Conservation (phyloP, 2,113 vertebrate species). For the Equus przewalskii region DNA sequence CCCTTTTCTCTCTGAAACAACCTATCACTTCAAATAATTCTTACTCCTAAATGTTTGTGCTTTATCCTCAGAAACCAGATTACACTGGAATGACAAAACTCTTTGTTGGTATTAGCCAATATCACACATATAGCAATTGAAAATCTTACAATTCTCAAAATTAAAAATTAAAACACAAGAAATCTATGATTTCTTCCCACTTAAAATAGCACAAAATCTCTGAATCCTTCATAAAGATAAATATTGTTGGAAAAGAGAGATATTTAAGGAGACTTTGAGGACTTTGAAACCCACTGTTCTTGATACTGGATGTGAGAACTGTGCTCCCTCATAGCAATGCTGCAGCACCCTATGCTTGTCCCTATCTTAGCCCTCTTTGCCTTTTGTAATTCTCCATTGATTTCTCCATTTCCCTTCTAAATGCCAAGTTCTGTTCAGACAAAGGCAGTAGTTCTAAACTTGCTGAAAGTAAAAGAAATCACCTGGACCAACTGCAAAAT, state of each 20-base stretch:
- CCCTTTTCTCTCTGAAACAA: neutral
- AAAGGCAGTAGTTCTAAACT: neutral
- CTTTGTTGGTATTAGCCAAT: neutral
- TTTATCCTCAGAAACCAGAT: neutral
- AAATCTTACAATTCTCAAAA: neutral
- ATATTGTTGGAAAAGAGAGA: neutral
- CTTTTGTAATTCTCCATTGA: neutral
- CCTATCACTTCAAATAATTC: neutral
- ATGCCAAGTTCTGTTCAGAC: neutral
- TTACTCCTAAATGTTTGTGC: neutral
- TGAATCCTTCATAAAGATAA: neutral
- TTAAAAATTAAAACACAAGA: conserved; percentile 19
- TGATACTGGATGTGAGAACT: neutral
- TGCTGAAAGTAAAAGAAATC: neutral
- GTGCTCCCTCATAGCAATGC: fast-evolving
- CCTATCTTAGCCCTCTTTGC: neutral
- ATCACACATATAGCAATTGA: neutral
- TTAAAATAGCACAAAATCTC: neutral
- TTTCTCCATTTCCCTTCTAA: neutral
- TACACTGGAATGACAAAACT: neutral
- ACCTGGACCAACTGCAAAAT: neutral
- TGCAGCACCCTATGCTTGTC: neutral
- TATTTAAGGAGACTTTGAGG: neutral
- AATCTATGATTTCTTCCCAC: neutral
- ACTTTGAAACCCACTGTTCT: neutral